Conservation (phyloP, 1,140 invertebrate genomes). For the Nasonia vitripennis region DNA sequence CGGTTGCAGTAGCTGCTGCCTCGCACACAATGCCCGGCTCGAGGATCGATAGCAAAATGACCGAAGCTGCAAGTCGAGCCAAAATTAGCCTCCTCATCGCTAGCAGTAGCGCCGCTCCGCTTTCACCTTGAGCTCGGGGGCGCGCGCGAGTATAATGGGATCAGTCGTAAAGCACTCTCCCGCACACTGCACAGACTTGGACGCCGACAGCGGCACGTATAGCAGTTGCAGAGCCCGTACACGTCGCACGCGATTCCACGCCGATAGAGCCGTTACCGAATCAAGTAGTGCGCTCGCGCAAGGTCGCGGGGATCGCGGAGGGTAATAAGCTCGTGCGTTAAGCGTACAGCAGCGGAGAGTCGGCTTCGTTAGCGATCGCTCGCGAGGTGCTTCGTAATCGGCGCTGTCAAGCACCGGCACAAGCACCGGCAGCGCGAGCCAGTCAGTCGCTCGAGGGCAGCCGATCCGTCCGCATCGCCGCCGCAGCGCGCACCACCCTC, state of each 20-base stretch:
- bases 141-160: background rate
- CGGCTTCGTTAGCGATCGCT: background rate
- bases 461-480: background rate
- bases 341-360: background rate
- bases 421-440: background rate
- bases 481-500: background rate
- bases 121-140: background rate
- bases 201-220: too few species aligned
- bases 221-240: too few species aligned
- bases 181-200: background rate
- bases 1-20: too few species aligned
- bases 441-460: constrained; percentile 12
- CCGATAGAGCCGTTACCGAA: background rate
- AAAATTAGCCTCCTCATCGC: background rate
- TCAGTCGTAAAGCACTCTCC: background rate
- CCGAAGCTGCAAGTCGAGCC: background rate
- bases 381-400: constrained; percentile 37
- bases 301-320: constrained; percentile 37
- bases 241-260: too few species aligned
- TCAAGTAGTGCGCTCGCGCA: background rate
- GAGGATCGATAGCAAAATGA: background rate
- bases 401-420: background rate
- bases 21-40: background rate
- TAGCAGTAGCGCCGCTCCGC: background rate
- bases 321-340: background rate